These are phyloP conservation scores for Brachyopa scutellaris DNA, from an alignment of 2,888 invertebrate species.

Conservation along the genomic window DNA sequence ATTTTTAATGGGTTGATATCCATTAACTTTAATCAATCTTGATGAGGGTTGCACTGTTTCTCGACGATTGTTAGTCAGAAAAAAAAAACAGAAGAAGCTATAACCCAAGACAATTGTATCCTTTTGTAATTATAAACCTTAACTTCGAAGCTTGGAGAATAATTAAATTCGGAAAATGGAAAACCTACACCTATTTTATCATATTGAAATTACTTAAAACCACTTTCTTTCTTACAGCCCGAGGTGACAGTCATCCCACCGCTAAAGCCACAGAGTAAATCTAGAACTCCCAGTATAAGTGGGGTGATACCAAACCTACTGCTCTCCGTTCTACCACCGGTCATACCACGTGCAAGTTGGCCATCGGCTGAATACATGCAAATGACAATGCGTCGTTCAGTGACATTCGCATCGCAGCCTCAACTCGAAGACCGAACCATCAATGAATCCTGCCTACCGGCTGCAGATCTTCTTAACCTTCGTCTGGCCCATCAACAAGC, in stretches of 20 bases:
- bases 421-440: conserved; percentile 83
- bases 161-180: background rate
- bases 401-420: conserved; percentile 86
- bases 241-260: conserved; percentile 78
- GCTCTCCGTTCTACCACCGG: conserved; percentile 88
- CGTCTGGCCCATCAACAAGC: conserved; percentile 83
- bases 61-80: background rate
- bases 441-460: conserved; percentile 82
- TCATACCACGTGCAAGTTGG: conserved; percentile 90
- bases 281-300: conserved; percentile 86
- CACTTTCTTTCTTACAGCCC: conserved; percentile 74
- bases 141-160: background rate
- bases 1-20: background rate
- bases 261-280: conserved; percentile 74
- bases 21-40: conserved; percentile 18
- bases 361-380: conserved; percentile 87
- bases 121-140: background rate
- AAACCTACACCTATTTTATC: background rate
- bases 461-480: conserved; percentile 84
- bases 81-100: background rate
- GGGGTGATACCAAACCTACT: conserved; percentile 88
- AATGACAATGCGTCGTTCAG: conserved; percentile 84
- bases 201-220: background rate
- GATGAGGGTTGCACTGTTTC: background rate
- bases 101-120: background rate